Base-by-base conservation (phyloP, 2,797 vertebrate genomes). In the Epinephelus awoara region DNA sequence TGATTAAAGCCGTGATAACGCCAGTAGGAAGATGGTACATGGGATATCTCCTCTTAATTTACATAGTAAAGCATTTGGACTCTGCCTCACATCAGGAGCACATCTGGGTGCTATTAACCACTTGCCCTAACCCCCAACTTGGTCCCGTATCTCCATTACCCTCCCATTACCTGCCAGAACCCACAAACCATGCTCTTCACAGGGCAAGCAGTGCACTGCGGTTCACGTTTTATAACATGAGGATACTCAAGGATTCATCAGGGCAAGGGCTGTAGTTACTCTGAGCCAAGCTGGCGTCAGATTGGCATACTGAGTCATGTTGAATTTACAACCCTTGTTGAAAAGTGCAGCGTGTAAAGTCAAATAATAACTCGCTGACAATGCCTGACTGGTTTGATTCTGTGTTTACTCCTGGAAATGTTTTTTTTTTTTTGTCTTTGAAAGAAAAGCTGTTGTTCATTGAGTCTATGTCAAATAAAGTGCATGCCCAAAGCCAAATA, bases 71-170 rank as follows among this genome's bases (percentile, higher is more conserved):
- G 84, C 56, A 76, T 63, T 87, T 78, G 72, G 77, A 82, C 79
- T 80, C 75, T 80, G 58, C 79, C 84, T 85, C 77, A 52, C 82
- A 80, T 88, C 84, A 90, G 79, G 77, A 81, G 63, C 82, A 89
- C 94, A 95, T 94, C 95, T 96, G 94, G 89, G n/a, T 76, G 63
- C 79, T 52, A 87, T 95, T 95, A 94, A 67, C 88, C 90, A 89
- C 86, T 91, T 90, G 86, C 90, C 84, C 84, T 86, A 81, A 92
- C 88, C 88, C 70, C 72, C n/a, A 81, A 63, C 81, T 77, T 80
- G 68, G 67, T 80, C 80, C 75, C 74, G 46, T 88, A 85, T 90
- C 91, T 89, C 87, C 80, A 83, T 87, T 87, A 90, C 85, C 82
- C 89, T 85, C 77, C 82, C 56, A 80, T 87, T 92, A 92, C 84